A percentile compares a stretch with the other conserved stretches of the same genome.
Conservation (phyloP, 2,888 invertebrate genomes). For the Sphinx pinastri region DNA sequence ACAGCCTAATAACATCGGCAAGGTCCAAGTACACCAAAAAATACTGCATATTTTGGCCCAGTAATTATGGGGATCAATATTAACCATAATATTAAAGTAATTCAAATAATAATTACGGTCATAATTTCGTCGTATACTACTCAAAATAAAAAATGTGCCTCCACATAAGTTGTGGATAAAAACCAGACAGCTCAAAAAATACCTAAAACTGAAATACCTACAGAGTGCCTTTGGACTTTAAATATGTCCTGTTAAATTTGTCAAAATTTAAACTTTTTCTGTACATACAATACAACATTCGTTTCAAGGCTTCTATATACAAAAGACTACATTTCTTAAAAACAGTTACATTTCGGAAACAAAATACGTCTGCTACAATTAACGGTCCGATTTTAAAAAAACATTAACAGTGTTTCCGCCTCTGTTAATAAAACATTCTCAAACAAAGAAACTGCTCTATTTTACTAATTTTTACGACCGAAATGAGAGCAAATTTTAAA, state of each 20-base stretch:
- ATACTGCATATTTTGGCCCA: no score
- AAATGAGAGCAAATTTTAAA: constrained; percentile 57
- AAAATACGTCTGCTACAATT: constrained; percentile 66
- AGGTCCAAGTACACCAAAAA: no score
- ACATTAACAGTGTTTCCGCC: constrained; percentile 30
- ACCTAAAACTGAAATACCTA: background rate
- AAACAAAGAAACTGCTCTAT: constrained; percentile 66
- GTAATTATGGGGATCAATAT: no score
- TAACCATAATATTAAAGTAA: no score
- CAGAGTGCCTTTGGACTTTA: constrained; percentile 27
- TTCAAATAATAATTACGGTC: no score
- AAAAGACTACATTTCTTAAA: constrained; percentile 1
- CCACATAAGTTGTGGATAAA: no score
- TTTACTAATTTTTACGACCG: constrained; percentile 63
- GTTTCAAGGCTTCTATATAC: background rate
- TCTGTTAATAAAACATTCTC: constrained; percentile 41
- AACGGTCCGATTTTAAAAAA: constrained; percentile 47
- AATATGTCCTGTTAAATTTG: no score
- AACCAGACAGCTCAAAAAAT: background rate
- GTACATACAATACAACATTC: background rate
- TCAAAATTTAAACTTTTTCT: no score
- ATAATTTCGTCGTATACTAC: no score
- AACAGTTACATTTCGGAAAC: constrained; percentile 34
- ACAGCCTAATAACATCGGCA: no score
- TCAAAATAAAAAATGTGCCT: no score